A percentile compares a stretch with the other conserved stretches of the same genome.
Conservation (phyloP, 2,797 vertebrate genomes). For the Anguilla pacifica region DNA sequence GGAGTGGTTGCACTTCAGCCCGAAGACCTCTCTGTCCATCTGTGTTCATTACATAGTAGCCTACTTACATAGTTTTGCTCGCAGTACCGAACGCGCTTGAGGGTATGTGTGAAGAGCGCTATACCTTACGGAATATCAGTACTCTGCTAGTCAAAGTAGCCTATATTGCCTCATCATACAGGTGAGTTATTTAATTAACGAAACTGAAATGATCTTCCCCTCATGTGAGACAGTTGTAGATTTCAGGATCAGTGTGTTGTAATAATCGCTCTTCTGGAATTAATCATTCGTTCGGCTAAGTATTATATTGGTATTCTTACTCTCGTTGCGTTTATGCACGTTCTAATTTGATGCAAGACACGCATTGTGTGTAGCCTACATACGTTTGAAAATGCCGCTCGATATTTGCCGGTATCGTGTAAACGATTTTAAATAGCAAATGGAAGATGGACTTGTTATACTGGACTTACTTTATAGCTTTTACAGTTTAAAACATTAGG, state of each 20-base stretch:
- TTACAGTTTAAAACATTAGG: background rate
- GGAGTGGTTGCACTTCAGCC: background rate
- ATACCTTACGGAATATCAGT: constrained; percentile 1
- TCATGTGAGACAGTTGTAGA: background rate
- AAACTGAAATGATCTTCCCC: background rate
- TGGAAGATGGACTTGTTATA: background rate
- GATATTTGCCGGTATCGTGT: background rate
- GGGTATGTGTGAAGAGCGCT: background rate
- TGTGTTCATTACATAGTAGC: background rate
- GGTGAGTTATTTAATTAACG: background rate
- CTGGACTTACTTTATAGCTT: background rate
- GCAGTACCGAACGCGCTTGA: background rate
- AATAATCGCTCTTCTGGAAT: too few relatives aligned
- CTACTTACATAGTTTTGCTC: background rate
- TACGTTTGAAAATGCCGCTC: background rate
- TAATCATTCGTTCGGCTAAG: too few relatives aligned
- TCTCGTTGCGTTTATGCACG: too few relatives aligned
- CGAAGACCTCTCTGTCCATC: background rate
- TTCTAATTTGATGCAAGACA: background rate
- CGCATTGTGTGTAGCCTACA: background rate
- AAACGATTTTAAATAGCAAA: background rate
- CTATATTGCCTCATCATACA: background rate
- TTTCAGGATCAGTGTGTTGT: background rate
- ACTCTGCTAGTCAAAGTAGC: background rate
- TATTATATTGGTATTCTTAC: too few relatives aligned